These are phyloP conservation scores for Hexactinellida sp. DNA, from an alignment of 37 sponge, comb jelly and placozoan species.

Conservation along the genomic window DNA sequence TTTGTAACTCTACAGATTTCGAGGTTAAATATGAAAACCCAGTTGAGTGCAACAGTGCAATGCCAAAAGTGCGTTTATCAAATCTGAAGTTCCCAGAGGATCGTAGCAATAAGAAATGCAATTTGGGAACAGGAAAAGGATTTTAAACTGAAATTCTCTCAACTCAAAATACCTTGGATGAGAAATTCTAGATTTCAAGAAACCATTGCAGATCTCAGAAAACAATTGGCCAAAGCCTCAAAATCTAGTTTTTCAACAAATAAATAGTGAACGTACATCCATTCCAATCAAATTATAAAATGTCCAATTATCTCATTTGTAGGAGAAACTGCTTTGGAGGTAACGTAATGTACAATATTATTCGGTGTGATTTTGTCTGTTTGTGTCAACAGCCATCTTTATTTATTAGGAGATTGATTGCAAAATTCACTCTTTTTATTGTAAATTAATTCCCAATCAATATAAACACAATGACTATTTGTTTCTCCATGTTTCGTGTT, in stretches of 20 bases:
- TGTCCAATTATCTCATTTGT: not conserved
- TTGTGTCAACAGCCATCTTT: not conserved
- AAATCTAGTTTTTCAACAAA: not conserved
- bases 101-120: not conserved
- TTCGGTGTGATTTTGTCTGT: not conserved
- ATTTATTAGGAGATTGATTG: not conserved
- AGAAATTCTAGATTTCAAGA: constrained; percentile 21
- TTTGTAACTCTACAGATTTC: constrained; percentile 53
- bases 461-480: not conserved
- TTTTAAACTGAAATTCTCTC: constrained; percentile 25
- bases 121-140: constrained; percentile 45
- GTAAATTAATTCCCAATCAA: not conserved
- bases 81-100: constrained; percentile 20
- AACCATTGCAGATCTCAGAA: constrained; percentile 34
- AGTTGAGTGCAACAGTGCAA: constrained; percentile 49
- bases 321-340: not conserved
- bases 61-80: constrained; percentile 58
- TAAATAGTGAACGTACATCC: constrained; percentile 18
- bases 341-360: not conserved
- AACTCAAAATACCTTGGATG: constrained; percentile 25
- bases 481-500: not conserved
- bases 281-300: constrained; percentile 35
- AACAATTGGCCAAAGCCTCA: constrained; percentile 24
- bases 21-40: constrained; percentile 65
- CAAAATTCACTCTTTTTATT: not conserved